A percentile compares a stretch with the other conserved stretches of the same genome.
phyloP scores from a whole-genome alignment of 2,797 vertebrate species.

The Rhadinocentrus ornatus region DNA sequence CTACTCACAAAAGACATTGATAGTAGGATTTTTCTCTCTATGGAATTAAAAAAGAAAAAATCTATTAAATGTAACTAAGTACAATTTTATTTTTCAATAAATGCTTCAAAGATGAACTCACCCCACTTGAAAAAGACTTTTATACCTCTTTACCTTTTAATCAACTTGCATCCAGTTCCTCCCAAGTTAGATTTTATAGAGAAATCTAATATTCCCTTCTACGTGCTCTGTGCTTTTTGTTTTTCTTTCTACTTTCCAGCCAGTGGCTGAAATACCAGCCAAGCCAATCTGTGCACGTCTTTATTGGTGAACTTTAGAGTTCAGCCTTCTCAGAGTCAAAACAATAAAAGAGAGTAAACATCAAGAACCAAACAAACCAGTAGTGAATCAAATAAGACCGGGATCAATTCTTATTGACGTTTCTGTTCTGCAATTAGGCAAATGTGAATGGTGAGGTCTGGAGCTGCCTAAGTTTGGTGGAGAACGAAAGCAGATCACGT shows the following conservation, averaged over 20 bases:
- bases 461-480: slow-evolving; percentile 16
- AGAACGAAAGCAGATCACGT: not conserved
- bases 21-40: too few relatives aligned
- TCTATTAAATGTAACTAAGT: too few relatives aligned
- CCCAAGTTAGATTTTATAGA: not conserved
- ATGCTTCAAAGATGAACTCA: too few relatives aligned
- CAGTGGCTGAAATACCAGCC: slow-evolving; percentile 27
- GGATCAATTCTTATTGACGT: slow-evolving; percentile 60
- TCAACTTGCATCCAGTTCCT: not conserved
- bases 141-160: not conserved
- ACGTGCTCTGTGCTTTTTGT: not conserved
- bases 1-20: too few relatives aligned
- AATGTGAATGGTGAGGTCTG: slow-evolving; percentile 22
- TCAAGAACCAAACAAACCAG: slow-evolving; percentile 34
- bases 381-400: slow-evolving; percentile 43
- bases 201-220: not conserved
- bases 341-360: slow-evolving; percentile 71
- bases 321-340: slow-evolving; percentile 23
- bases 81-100: too few relatives aligned
- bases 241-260: not conserved
- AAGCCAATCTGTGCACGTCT: slow-evolving; percentile 18
- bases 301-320: slow-evolving; percentile 57
- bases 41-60: too few relatives aligned
- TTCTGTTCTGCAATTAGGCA: slow-evolving; percentile 55
- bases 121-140: too few relatives aligned